A percentile compares a stretch with the other conserved stretches of the same genome.
Conservation (phyloP, 37 sponge, comb jelly and placozoan genomes). For the Tethya wilhelma region DNA sequence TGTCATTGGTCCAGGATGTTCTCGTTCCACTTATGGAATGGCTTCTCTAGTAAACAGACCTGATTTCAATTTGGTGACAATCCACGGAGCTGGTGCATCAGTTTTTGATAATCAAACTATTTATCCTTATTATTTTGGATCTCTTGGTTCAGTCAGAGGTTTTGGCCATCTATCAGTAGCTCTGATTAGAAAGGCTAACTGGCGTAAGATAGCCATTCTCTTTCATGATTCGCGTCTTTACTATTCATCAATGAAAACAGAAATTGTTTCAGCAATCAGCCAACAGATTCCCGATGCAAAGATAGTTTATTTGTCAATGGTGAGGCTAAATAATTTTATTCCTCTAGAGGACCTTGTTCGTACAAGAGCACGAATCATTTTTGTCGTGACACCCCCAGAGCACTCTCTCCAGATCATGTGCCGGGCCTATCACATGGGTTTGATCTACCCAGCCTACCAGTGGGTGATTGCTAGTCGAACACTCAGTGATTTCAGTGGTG, state of each 20-base stretch:
- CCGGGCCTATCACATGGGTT: neutral
- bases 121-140: conserved; percentile 21
- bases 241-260: too few species aligned
- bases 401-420: conserved; percentile 8
- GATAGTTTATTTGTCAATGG: too few species aligned
- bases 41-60: conserved; percentile 1
- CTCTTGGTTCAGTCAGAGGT: conserved; percentile 1
- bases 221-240: too few species aligned
- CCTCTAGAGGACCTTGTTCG: too few species aligned
- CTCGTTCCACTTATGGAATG: conserved; percentile 8
- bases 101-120: neutral
- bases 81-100: conserved; percentile 28
- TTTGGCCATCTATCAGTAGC: conserved; percentile 1
- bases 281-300: too few species aligned
- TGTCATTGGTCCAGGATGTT: conserved; percentile 46
- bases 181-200: neutral
- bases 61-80: conserved; percentile 6
- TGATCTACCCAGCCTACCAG: conserved; percentile 15
- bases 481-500: too few species aligned
- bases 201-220: conserved; percentile 7
- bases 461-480: too few species aligned
- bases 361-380: neutral
- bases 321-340: too few species aligned
- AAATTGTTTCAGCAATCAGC: too few species aligned
- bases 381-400: neutral